These are phyloP conservation scores for Leucopsar rothschildi DNA, from an alignment of 2,113 vertebrate genomes.

Conservation along the genomic window DNA sequence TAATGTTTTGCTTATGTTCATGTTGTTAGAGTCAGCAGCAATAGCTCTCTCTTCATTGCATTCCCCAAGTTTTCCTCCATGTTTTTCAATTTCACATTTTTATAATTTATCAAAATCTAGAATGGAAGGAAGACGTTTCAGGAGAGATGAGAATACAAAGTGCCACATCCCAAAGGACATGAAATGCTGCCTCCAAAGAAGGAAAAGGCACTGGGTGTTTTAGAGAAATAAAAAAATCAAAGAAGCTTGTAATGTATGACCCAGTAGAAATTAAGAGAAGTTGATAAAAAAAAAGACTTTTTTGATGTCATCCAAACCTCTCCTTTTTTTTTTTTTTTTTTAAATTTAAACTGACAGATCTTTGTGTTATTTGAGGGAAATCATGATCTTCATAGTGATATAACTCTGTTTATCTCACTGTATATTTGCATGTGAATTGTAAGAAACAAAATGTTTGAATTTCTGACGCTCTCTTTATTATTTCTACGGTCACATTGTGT, in stretches of 20 bases:
- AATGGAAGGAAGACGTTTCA: neutral
- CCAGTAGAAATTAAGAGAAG: neutral
- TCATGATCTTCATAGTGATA: neutral
- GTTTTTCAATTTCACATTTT: neutral
- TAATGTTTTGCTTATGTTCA: neutral
- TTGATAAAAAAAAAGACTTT: neutral
- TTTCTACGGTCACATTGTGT: neutral
- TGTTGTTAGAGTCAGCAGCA: neutral
- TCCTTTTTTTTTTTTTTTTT: neutral
- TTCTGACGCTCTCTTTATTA: neutral
- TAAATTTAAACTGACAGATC: neutral
- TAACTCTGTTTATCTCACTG: neutral
- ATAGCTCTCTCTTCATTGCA: neutral
- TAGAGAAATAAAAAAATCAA: neutral
- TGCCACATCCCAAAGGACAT: neutral
- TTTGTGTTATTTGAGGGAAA: neutral
- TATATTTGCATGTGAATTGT: neutral
- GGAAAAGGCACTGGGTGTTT: neutral
- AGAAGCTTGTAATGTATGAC: neutral
- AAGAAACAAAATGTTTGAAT: neutral
- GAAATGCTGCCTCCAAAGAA: neutral
- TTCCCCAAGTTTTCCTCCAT: neutral
- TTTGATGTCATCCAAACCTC: neutral
- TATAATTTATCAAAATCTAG: neutral
- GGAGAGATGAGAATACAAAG: neutral